A percentile compares a stretch with the other conserved stretches of the same genome.
Conservation (phyloP, 2,888 invertebrate species). For the Phaonia tiefii region DNA sequence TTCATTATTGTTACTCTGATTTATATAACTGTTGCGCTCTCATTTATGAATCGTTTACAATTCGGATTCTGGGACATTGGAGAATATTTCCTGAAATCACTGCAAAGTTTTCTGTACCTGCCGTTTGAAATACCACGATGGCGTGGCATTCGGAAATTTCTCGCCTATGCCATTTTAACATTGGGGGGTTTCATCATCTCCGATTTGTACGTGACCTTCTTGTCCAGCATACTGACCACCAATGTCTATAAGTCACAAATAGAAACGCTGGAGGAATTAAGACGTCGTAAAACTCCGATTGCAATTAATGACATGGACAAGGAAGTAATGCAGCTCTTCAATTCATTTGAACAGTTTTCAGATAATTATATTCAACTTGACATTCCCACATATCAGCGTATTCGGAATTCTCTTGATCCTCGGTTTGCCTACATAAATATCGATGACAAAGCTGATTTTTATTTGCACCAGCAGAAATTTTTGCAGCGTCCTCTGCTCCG, state of each 20-base stretch:
- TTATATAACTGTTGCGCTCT: constrained; percentile 33
- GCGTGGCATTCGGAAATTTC: too few species aligned
- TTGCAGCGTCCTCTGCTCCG: constrained; percentile 61
- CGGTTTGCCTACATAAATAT: constrained; percentile 65
- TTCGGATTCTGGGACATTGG: too few species aligned
- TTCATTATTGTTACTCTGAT: too few species aligned
- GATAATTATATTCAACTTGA: constrained; percentile 46
- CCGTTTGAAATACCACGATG: too few species aligned
- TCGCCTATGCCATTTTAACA: too few species aligned
- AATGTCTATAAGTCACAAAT: constrained; percentile 67
- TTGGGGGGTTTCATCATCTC: too few species aligned
- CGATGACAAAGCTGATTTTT: too few species aligned
- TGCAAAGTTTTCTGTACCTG: too few species aligned
- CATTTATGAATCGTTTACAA: constrained; percentile 15
- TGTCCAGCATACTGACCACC: constrained; percentile 69
- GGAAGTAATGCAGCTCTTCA: constrained; percentile 4
- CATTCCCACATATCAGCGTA: neutral
- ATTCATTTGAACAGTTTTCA: constrained; percentile 21
- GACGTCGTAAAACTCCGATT: constrained; percentile 53
- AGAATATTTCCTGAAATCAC: too few species aligned
- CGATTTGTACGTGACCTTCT: constrained; percentile 69
- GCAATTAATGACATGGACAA: constrained; percentile 40
- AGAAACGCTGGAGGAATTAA: constrained; percentile 67
- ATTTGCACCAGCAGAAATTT: constrained; percentile 70
- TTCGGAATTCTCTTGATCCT: constrained; percentile 59